Base-by-base conservation (phyloP, 1,140 invertebrate species). In the Diabrotica undecimpunctata region DNA sequence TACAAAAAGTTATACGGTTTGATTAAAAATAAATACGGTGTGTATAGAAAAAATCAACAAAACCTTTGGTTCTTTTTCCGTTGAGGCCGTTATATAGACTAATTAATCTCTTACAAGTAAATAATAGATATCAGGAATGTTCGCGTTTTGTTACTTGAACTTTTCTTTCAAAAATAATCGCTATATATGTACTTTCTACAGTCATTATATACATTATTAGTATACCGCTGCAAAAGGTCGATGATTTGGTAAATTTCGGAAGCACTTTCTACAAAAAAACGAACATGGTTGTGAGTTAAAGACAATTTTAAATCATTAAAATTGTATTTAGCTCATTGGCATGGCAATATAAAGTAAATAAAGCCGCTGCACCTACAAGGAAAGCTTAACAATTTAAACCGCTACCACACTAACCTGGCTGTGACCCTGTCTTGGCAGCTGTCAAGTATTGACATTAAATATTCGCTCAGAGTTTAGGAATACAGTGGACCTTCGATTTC, bases 41-140 rank as follows among this genome's bases (percentile, higher is more conserved):
- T 46, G n/a, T 46, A 57, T 12, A 37, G 38, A 37, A 57, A 36
- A 57, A 57, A 57, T 37, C 35, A 41, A n/a, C 8, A 57, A 38
- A 57, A 55, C 54, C 55, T 57, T 57, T 57, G 55, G 55, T 57
- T 57, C 55, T 57, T 46, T 25, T n/a, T 46, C 55, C 25, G 36
- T 57, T 38, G 55, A 57, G 55, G 54, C 54, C 25, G 14, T 50
- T 55, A 35, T 35, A 6, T 13, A 25, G 25, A 10, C 41, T 46
- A 46, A 46, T 36, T 37, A 57, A 9, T 57, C 55, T n/a, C 36
- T 13, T 57, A 12, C 36, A 57, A 7, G 10, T 37, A 6, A 57
- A 57, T 25, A 54, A 14, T 37, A 57, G 35, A 6, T 37, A 12
- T 57, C 25, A 38, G 55, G 55, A 57, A 57, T 57, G 55, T 57